Conservation (phyloP, 2,113 vertebrate species). For the Ictalurus furcatus region DNA sequence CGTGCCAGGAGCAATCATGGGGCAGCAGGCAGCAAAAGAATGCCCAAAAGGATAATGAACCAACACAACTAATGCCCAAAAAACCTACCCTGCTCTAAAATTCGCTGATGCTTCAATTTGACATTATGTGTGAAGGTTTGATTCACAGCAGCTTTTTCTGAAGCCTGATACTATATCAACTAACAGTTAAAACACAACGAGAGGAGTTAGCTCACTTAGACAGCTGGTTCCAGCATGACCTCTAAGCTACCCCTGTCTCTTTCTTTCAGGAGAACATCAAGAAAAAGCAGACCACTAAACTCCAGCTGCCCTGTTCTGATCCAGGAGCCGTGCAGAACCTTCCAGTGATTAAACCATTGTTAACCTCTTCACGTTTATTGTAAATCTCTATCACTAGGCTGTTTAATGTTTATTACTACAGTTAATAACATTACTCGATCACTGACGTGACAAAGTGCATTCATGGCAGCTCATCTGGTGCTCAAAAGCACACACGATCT, state of each 20-base stretch:
- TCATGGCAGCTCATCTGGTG: not conserved
- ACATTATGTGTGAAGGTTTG: not conserved
- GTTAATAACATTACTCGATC: not conserved
- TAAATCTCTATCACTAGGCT: not conserved
- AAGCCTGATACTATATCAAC: not conserved
- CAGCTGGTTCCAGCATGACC: constrained; percentile 17
- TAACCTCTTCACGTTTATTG: not conserved
- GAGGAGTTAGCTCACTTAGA: not conserved
- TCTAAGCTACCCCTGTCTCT: not conserved
- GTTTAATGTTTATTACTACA: not conserved
- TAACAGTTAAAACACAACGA: not conserved
- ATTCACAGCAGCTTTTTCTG: not conserved
- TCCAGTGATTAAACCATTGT: not conserved
- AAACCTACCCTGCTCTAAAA: not conserved
- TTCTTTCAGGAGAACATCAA: not conserved
- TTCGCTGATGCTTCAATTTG: not conserved
- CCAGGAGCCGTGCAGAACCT: not conserved
- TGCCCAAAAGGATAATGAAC: constrained; percentile 18
- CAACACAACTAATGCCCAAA: not conserved
- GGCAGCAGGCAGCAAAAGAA: constrained; percentile 65
- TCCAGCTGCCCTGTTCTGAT: not conserved
- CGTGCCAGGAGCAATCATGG: constrained; percentile 74
- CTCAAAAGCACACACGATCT: not conserved
- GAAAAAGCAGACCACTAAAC: not conserved
- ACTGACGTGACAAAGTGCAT: not conserved